Base-by-base conservation (phyloP, 1,140 invertebrate genomes). In the Calycopis cecrops region DNA sequence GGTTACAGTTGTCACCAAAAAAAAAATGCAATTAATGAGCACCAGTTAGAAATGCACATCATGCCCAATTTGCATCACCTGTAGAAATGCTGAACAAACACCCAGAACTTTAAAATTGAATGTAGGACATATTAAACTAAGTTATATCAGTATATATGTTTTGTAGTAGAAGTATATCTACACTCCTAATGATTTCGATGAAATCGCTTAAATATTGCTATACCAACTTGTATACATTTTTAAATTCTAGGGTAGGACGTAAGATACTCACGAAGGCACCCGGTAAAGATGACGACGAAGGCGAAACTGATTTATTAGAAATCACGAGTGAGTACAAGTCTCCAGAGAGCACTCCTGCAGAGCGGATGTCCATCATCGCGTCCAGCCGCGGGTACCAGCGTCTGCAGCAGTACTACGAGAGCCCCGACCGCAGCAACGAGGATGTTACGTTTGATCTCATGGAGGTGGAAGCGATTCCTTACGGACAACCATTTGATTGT, bases 261-360 rank as follows among this genome's bases (percentile, higher is more conserved):
- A 90, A 91, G 72, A 92, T 96, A 57, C 89, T 94, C 35, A 95
- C 94, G 1, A 95, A 95, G 82, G 88, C 88, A 58, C 86, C 91
- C 1, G 91, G 90, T 50, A 67, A 85, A 17, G 88, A 90, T 60
- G 90, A 92, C 60, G 90, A 92, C 54, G 88, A 92, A 48, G 91
- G 90, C 1, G 90, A 93, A 55, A 84, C 83, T 37, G 92, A 93
- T 63, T 78, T 91, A 71, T 82, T 92, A 65, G 92, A 95, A 65
- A 89, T 95, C 14, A 94, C 92, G 1, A 70, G 87, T 35, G 79
- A 89, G 35, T 96, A 94, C 76, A 96, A 96, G 86, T 90, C 91
- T 35, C 76, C 88, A 48, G 93, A 94, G 84, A 91, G 89, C n/a
- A 87, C 90, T 0, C 79, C 89, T 38, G 88, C 89, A 3, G 93